Base-by-base conservation (phyloP, 2,797 vertebrate genomes). In the Melanogrammus aeglefinus region DNA sequence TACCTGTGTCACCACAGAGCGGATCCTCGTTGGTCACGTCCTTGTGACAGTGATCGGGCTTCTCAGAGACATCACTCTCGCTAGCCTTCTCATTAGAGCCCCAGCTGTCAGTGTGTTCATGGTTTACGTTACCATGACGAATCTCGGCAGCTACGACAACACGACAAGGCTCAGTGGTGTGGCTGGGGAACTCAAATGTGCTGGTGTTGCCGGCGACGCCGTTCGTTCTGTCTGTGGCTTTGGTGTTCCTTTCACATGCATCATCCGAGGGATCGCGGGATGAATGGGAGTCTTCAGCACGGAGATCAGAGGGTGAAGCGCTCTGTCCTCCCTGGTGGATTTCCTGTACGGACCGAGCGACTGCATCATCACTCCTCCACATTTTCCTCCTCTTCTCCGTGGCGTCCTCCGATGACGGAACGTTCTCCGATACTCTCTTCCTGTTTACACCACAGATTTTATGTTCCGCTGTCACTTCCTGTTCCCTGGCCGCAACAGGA, bases 401-500 rank as follows among this genome's bases (percentile, higher is more conserved):
- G 24, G 63, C 63, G 4, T 27, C n/a, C 63, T 27, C 63, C 24
- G 63, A 69, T 12, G 63, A 27, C 4, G 63, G 10, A 10, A 4
- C 63, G 10, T 69, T 12, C 63, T 27, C 63, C 63, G 3, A 69
- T 12, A 1, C n/a, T 27, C 63, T 69, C 24, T 69, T 69, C 63
- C 63, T 69, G n/a, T 69, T 27, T 1, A 3, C 63, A 4, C 63
- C 63, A 4, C 63, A 3, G 63, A 27, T 7, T 1, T 9, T 27
- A 27, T 27, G 63, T 10, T 69, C 27, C 1, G 63, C 4, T 81
- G 70, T 81, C 72, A 1, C 80, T 74, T 83, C 80, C 76, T 83
- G 72, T 74, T 82, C 79, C 80, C 18, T 21, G 1, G 21, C 63
- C 10, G 1, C 8, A 4, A 4, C 63, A 12, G 63, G 63, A 27